Conservation (phyloP, 1,140 invertebrate species). For the Anoplolepis gracilipes region DNA sequence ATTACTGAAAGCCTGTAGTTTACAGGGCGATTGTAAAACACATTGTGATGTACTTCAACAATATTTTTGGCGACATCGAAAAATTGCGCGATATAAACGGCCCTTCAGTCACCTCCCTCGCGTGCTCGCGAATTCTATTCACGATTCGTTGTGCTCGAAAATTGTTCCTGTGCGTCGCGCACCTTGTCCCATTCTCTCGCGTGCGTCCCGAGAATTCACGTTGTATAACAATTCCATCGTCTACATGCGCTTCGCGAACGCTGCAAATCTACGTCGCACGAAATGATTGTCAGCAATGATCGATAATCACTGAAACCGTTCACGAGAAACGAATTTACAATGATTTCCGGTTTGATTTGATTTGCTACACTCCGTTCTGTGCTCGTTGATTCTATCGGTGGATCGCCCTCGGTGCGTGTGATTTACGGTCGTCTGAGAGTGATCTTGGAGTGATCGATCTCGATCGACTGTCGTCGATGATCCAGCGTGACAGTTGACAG, state of each 20-base stretch:
- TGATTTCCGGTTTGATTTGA: constrained; percentile 30
- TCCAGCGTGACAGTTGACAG: neutral
- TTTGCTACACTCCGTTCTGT: neutral
- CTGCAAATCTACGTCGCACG: constrained; percentile 14
- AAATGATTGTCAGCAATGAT: constrained; percentile 66
- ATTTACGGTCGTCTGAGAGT: constrained; percentile 9
- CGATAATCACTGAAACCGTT: constrained; percentile 3
- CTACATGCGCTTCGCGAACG: neutral
- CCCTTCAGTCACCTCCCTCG: neutral
- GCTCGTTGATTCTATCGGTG: neutral
- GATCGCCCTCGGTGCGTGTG: constrained; percentile 29
- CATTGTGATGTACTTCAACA: neutral
- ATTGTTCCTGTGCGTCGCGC: constrained; percentile 39
- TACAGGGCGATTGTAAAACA: constrained; percentile 21
- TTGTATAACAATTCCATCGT: constrained; percentile 43
- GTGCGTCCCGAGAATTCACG: constrained; percentile 26
- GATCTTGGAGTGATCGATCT: constrained; percentile 23
- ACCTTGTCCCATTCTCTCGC: constrained; percentile 9
- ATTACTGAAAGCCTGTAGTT: neutral
- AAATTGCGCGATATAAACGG: constrained; percentile 28
- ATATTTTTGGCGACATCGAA: neutral
- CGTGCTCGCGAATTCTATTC: constrained; percentile 30
- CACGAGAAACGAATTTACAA: constrained; percentile 18
- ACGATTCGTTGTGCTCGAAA: constrained; percentile 48
- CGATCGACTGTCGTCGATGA: constrained; percentile 51